Conservation (phyloP, 2,797 vertebrate genomes). For the Rhabdomys pumilio region DNA sequence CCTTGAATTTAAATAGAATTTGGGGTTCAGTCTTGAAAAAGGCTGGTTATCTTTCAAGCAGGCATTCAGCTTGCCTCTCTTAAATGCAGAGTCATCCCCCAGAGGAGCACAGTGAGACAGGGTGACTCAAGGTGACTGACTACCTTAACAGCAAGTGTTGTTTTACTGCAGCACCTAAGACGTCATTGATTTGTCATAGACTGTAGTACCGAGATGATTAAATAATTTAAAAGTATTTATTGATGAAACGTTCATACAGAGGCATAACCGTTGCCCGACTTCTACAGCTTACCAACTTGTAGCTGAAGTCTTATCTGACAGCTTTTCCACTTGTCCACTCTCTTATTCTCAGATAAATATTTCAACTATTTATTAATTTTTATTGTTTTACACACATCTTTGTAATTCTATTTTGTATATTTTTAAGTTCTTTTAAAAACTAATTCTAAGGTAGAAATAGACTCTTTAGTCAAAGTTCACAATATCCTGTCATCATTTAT, state of each 20-base stretch:
- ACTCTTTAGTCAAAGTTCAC: slow-evolving; percentile 41
- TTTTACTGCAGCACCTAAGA: slow-evolving; percentile 39
- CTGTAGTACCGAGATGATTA: not conserved
- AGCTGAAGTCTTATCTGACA: not conserved
- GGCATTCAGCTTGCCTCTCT: not conserved
- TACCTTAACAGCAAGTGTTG: not conserved
- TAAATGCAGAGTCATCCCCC: slow-evolving; percentile 3
- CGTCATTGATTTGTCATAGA: slow-evolving; percentile 41
- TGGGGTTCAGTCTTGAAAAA: not conserved
- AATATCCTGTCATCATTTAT: slow-evolving; percentile 37
- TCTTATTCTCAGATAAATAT: slow-evolving; percentile 62
- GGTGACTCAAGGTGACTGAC: not conserved
- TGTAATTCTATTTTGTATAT: slow-evolving; percentile 47
- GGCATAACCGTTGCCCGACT: not conserved
- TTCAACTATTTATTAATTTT: not conserved
- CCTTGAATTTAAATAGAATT: not conserved
- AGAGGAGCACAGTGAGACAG: not conserved
- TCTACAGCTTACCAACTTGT: not conserved
- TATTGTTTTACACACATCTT: slow-evolving; percentile 18
- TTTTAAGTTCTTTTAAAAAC: not conserved
- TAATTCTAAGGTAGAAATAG: not conserved
- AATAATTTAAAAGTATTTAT: not conserved
- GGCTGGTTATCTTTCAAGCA: slow-evolving; percentile 42
- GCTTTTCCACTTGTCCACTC: not conserved
- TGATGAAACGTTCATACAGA: not conserved